Conservation (phyloP, 53 echinoderm and acorn worm species). For the Zoroaster sp. region DNA sequence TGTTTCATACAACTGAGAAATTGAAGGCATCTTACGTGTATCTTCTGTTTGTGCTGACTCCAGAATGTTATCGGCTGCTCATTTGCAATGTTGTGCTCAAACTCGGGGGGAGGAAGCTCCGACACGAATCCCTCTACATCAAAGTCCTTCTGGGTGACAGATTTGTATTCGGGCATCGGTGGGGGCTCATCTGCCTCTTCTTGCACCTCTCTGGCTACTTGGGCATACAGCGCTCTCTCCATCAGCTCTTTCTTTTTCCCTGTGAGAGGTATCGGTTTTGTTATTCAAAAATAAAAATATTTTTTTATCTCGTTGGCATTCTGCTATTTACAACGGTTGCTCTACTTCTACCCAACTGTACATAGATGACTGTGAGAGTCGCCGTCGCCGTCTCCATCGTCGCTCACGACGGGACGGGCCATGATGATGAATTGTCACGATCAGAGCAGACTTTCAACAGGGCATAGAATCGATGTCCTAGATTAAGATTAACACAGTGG, state of each 20-base stretch:
- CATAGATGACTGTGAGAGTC: no score
- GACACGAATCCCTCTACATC: conserved; percentile 81
- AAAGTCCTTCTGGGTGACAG: conserved; percentile 89
- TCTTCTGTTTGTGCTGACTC: conserved; percentile 94
- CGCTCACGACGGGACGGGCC: no score
- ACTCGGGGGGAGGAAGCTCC: conserved; percentile 70
- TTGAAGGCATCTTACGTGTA: conserved; percentile 97
- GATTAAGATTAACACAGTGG: no score
- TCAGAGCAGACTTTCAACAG: no score
- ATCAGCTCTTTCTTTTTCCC: conserved; percentile 80
- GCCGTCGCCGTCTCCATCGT: no score
- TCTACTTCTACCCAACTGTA: no score
- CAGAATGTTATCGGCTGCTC: conserved; percentile 98
- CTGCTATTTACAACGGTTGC: no score
- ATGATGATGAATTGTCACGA: no score
- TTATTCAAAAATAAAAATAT: neutral
- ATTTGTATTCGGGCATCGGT: conserved; percentile 78
- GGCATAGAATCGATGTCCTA: no score
- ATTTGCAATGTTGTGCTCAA: conserved; percentile 89
- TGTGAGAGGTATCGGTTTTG: neutral
- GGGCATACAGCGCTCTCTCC: conserved; percentile 81
- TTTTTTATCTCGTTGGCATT: no score
- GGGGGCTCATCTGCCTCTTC: conserved; percentile 77
- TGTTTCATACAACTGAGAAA: no score
- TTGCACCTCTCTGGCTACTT: conserved; percentile 78